Evolutionary conservation across 2,797 vertebrate species (phyloP), one percentile per base, ranked within the genome.

Genomic region (Megalops cyprinoides): DNA sequence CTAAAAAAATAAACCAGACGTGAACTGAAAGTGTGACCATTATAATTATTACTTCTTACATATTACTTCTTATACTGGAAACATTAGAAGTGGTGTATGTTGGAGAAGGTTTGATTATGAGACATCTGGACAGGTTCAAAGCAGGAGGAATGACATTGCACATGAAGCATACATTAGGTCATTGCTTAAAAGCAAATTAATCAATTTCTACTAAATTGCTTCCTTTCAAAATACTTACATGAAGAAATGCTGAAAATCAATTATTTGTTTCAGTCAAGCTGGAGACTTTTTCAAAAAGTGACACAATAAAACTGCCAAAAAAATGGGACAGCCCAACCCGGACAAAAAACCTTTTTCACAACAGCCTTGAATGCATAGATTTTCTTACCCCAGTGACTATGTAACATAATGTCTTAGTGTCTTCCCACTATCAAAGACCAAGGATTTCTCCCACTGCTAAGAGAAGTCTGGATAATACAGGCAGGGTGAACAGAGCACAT

Each of bases 401-500:
- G 56, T 60, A 60, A 20, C 56, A 60, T 28, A n/a, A n/a, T n/a
- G n/a, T n/a, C n/a, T n/a, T n/a, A n/a, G 56, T 60, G 37, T 65
- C n/a, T 37, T 31, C 12, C 31, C 15, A 65, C 28, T 31, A 65
- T 65, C 60, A 65, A 65, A 65, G 31, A 65, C 34, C 60, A 14
- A 34, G 60, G 31, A 65, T 65, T 65, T 65, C 14, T 65, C 60
- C n/a, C 56, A 8, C 56, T 34, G 31, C 60, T 31, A 37, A 65
- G n/a, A 65, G 65, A 65, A 65, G 60, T 65, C 60, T 65, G 31
- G 28, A 34, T 65, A 37, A 65, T 65, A 31, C 37, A 15, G 31
- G 14, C 60, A 65, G 31, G 60, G 60, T 65, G 60, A 65, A 65
- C 60, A 65, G 31, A 65, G 31, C 28, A 65, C 37, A 65, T 65